Base-by-base conservation (phyloP, 2,797 vertebrate genomes). In the Euphonia xanthogaster region DNA sequence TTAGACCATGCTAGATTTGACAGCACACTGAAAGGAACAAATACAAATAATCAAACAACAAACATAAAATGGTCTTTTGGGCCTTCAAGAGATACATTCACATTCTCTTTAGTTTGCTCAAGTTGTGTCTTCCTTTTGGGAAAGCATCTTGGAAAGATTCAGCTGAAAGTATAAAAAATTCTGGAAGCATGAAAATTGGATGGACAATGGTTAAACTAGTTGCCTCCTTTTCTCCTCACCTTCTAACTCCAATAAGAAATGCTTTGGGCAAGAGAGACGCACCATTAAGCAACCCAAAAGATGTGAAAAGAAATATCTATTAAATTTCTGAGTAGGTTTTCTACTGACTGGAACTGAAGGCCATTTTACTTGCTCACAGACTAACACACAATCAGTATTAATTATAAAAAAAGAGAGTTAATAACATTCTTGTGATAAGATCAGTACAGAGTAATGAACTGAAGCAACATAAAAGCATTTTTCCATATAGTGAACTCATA, bases 241-340 rank as follows among this genome's bases (percentile, higher is more conserved):
- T 55, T 67, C 62, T 51, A 76, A 63, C 48, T 91, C 39, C 33
- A 71, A 11, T 35, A 60, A 67, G 27, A 83, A 87, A 27, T 57
- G 45, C 55, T 89, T n/a, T 57, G 40, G 61, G 48, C 45, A 70
- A 76, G 48, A 82, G 25, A 75, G 6, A 39, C 0, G 3, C 19
- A 39, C 22, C 40, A 82, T 85, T 84, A 86, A 87, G 28, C 0
- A 3, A 71, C 7, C 8, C 73, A 53, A 76, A 93, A 70, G 51
- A 92, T 55, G 22, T 76, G 63, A 73, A 76, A 73, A 82, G 25
- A 76, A 88, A 53, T 44, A 68, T 19, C 51, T 89, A 23, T 87
- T 89, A 70, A 27, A 79, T 95, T 93, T 89, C 84, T 89, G 82
- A 82, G 42, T 70, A 74, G 53, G 33, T 85, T 93, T 89, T 79